A percentile compares a stretch with the other conserved stretches of the same genome.
phyloP scores from a whole-genome alignment of 2,888 invertebrate species.

The Chaetoderma sp. region DNA sequence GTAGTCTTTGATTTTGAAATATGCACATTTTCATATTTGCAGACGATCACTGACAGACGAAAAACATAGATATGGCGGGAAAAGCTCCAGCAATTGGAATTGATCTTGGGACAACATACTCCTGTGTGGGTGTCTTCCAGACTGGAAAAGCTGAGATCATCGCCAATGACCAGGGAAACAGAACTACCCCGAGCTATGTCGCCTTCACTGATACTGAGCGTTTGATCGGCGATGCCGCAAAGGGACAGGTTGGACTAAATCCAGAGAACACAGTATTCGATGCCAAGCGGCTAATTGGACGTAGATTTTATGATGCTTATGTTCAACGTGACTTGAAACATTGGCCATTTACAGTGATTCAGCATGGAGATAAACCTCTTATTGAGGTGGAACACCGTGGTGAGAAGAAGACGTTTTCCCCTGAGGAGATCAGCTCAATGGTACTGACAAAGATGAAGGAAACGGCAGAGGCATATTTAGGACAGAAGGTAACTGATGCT shows the following conservation, averaged over 20 bases:
- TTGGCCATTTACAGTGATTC: constrained; percentile 45
- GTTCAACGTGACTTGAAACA: constrained; percentile 45
- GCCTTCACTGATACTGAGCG: constrained; percentile 74
- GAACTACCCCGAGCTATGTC: constrained; percentile 79
- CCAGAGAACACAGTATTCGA: constrained; percentile 67
- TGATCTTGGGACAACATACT: constrained; percentile 87
- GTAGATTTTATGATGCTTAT: constrained; percentile 34
- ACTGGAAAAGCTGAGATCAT: constrained; percentile 71
- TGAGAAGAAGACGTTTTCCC: constrained; percentile 85
- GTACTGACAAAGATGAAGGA: constrained; percentile 89
- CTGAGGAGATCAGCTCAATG: constrained; percentile 90
- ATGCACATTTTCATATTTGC: background rate
- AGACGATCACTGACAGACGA: background rate
- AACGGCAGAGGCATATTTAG: constrained; percentile 71
- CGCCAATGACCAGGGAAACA: constrained; percentile 74
- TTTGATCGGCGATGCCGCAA: constrained; percentile 68
- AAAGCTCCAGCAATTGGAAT: constrained; percentile 78
- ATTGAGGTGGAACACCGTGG: constrained; percentile 74
- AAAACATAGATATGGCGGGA: background rate
- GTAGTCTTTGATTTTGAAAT: no score
- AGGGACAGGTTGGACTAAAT: constrained; percentile 65
- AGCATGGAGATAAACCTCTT: constrained; percentile 20
- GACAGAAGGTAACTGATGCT: constrained; percentile 71
- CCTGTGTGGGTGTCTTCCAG: constrained; percentile 69
- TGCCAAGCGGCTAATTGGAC: constrained; percentile 46